Evolutionary conservation across 2,888 invertebrate genomes (phyloP).

Genomic region (Drosophila atripex): DNA sequence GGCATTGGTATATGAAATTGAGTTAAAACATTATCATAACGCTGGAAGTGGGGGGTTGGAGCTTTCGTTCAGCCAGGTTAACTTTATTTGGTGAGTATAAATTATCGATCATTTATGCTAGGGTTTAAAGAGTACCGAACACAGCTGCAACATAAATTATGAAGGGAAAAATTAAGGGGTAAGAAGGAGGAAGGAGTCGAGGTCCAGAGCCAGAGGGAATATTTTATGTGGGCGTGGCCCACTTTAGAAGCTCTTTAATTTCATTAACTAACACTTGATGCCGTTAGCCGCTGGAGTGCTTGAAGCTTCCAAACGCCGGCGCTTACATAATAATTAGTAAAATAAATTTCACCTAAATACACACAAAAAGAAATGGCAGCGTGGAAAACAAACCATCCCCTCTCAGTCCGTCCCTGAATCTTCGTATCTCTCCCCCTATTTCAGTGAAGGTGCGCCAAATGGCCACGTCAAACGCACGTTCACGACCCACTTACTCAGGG

Average conservation of each 20-base stretch:
- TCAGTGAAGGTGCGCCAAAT: conserved; percentile 61
- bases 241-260: conserved; percentile 64
- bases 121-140: conserved; percentile 24
- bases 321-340: conserved; percentile 78
- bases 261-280: conserved; percentile 56
- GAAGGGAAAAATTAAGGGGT: conserved; percentile 5
- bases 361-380: conserved; percentile 36
- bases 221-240: conserved; percentile 15
- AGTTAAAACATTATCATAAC: conserved; percentile 45
- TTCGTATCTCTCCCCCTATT: not conserved
- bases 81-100: conserved; percentile 39
- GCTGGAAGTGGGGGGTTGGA: not conserved
- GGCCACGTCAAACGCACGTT: conserved; percentile 72
- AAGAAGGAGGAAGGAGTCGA: not conserved
- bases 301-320: conserved; percentile 31
- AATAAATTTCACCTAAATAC: conserved; percentile 75
- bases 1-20: conserved; percentile 34
- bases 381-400: conserved; percentile 23
- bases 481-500: conserved; percentile 61
- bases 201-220: not conserved
- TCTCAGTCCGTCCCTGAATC: not conserved
- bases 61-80: conserved; percentile 19
- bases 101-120: conserved; percentile 37
- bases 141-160: conserved; percentile 40
- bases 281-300: conserved; percentile 4